Percentiles rank a stretch among this genome's conserved stretches.
Evolutionary conservation across 2,888 invertebrate species (phyloP).

Genomic region (Cephonodes hylas): DNA sequence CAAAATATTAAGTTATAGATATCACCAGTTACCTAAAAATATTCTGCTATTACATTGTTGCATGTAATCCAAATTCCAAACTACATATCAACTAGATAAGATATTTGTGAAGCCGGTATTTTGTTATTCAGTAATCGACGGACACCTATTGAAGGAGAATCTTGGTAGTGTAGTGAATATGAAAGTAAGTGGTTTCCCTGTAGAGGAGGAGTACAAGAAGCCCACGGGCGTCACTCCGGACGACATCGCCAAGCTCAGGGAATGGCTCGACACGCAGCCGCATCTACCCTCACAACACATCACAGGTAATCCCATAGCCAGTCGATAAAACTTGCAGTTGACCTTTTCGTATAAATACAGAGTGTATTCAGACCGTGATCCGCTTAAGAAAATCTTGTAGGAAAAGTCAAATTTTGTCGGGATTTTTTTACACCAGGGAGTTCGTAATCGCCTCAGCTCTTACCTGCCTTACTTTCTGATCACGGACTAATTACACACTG

Average conservation of each 20-base stretch:
- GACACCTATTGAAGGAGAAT: not conserved
- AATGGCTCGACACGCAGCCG: slow-evolving; percentile 84
- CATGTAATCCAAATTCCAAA: not conserved
- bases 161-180: not conserved
- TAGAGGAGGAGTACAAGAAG: slow-evolving; percentile 81
- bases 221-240: slow-evolving; percentile 80
- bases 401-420: too few species aligned
- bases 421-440: too few species aligned
- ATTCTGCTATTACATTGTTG: too few species aligned
- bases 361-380: too few species aligned
- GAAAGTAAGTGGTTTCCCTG: slow-evolving; percentile 37
- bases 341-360: too few species aligned
- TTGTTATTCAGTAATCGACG: not conserved
- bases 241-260: slow-evolving; percentile 80
- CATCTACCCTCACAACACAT: slow-evolving; percentile 81
- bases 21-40: too few species aligned
- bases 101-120: not conserved
- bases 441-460: too few species aligned
- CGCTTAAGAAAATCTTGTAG: too few species aligned
- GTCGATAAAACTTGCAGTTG: too few species aligned
- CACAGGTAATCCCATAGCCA: slow-evolving; percentile 56
- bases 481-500: too few species aligned
- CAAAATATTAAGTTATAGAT: too few species aligned
- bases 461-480: too few species aligned
- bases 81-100: not conserved